Evolutionary conservation across 2,797 vertebrate genomes (phyloP), one percentile per base, ranked within the genome.

Genomic region (Gymnopithys bicolor): DNA sequence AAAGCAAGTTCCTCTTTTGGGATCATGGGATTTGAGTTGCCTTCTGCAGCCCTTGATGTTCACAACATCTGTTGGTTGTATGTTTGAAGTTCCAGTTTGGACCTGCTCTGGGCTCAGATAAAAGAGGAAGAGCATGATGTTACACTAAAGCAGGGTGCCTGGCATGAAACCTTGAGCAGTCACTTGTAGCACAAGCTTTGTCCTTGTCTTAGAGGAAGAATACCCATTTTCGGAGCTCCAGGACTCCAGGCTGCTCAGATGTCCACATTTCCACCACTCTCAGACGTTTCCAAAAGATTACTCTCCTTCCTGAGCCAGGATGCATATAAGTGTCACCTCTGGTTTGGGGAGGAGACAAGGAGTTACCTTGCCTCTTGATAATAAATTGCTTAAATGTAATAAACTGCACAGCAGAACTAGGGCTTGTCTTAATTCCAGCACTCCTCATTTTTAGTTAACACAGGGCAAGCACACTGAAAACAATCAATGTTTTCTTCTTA

Each of bases 1-100:
- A 92, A 93, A 95, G 62, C 77, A 52, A 96, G 91, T 97, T 97
- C 96, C 94, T 85, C 95, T 96, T 96, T 94, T 74, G 91, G 88
- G 83, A 96, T 96, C 95, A 96, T 96, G 96, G 93, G 96, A 96
- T 95, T 87, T 63, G 80, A 88, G 53, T 84, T 3, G 19, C 53
- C 63, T 79, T 76, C 77, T 94, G 82, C 3, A 9, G 93, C 91
- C 69, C 95, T 96, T 84, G 88, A 89, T 87, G 85, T 56, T 90
- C 95, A 70, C 84, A 95, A 91, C 93, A 96, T 93, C 95, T 94
- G 95, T 58, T 95, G 89, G 64, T 84, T 95, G 56, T 90, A 94
- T 94, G 91, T 96, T 93, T 96, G 89, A 90, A 93, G 89, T 90
- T 94, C 88, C 90, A 96, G 90, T 94, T 92, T 91, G 94, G 93